phyloP scores from a whole-genome alignment of 1,140 invertebrate species.

The Zaprionus ghesquierei region DNA sequence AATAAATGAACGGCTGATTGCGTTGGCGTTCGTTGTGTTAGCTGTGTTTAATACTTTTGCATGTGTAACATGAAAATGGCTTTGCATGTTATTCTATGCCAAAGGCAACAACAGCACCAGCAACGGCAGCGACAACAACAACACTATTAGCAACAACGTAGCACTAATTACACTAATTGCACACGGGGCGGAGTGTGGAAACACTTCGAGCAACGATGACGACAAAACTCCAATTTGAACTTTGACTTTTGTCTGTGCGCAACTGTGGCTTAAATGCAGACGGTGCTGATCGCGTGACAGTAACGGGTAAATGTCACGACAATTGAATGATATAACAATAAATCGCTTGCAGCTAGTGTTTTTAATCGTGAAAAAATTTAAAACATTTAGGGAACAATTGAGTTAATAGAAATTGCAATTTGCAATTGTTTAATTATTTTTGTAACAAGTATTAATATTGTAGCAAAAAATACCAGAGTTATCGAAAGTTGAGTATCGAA shows the following conservation, averaged over 20 bases:
- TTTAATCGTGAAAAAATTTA: not conserved
- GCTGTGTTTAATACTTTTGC: constrained; percentile 41
- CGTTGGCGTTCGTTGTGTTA: constrained; percentile 44
- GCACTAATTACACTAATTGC: constrained; percentile 75
- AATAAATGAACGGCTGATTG: constrained; percentile 64
- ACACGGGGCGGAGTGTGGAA: constrained; percentile 56
- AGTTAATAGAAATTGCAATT: not conserved
- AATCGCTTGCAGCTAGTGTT: not conserved
- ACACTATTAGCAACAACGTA: constrained; percentile 48
- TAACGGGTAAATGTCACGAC: not conserved
- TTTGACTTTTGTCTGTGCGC: constrained; percentile 50
- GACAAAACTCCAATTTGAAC: constrained; percentile 74
- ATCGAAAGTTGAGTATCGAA: not conserved
- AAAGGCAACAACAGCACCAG: constrained; percentile 21
- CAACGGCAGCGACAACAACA: constrained; percentile 19
- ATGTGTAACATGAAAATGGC: constrained; percentile 66
- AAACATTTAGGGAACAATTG: not conserved
- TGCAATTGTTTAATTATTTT: not conserved
- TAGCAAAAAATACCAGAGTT: too few species aligned
- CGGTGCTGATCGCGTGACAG: constrained; percentile 51
- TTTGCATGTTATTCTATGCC: constrained; percentile 58
- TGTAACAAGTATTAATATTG: not conserved
- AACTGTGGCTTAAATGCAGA: constrained; percentile 21
- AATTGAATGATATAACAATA: not conserved
- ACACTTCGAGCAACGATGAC: constrained; percentile 73